Evolutionary conservation across 2,113 vertebrate genomes (phyloP), one percentile per base, ranked within the genome.

Genomic region (Neolamprologus fasciatus): DNA sequence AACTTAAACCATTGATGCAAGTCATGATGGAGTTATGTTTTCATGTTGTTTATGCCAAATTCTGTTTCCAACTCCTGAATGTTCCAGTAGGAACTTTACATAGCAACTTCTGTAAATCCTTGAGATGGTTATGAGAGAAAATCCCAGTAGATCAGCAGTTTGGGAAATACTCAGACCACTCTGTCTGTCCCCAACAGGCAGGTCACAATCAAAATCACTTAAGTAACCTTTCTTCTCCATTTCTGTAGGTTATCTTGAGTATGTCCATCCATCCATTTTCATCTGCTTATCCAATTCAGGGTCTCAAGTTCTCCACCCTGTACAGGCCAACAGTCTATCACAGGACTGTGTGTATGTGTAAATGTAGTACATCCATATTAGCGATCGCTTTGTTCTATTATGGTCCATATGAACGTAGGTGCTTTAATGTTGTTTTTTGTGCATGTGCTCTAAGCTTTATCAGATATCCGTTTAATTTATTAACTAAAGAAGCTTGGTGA

Each of bases 401-500:
- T 63, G 71, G 42, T 13, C 54, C 66, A 42, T 26, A 76, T 81
- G 55, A 83, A 84, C 28, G 71, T 10, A 50, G 33, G 31, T 37
- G 55, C 47, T n/a, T 85, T 71, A 57, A 88, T 83, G 79, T 50
- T 50, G 6, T 47, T 58, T 90, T 94, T 90, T 89, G 78, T 89
- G 82, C 87, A 45, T 63, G 54, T 88, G 55, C 81, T 85, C 47
- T n/a, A 33, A 73, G 82, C 89, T 89, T 90, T 83, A 93, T 93
- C 87, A 91, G 86, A 94, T 91, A 92, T 88, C 84, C 28, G 1
- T 91, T 93, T 84, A 79, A 94, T 94, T 93, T 94, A 92, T 93
- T 90, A 93, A 89, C 89, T 80, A 84, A 91, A 90, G 83, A 55
- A 92, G 86, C 78, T 83, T 50, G 86, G 90, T 86, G 66, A 89